Conservation (phyloP, 1,140 invertebrate genomes). For the Protaetia brevitarsis region DNA sequence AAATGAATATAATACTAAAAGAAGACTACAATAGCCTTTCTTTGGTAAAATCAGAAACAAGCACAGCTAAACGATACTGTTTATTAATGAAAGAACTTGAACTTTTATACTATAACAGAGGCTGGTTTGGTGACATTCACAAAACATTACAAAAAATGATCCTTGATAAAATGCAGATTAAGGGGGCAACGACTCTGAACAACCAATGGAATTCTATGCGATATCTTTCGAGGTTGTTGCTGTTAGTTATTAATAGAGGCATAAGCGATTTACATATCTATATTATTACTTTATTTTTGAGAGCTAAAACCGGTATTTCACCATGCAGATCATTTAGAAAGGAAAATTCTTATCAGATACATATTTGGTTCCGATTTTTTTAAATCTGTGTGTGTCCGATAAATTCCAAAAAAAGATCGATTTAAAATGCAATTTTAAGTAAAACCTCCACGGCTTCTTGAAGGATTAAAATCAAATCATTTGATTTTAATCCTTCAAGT, state of each 20-base stretch:
- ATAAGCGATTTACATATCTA: no score
- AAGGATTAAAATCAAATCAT: no score
- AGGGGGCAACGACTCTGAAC: neutral
- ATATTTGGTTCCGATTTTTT: no score
- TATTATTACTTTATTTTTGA: neutral
- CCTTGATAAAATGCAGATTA: constrained; percentile 13
- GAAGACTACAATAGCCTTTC: neutral
- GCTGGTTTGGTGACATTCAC: neutral
- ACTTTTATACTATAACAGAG: neutral
- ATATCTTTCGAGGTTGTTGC: neutral
- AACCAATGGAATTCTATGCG: neutral
- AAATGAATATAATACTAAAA: neutral
- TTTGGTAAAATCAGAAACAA: neutral
- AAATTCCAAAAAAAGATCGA: no score
- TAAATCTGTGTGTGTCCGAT: no score
- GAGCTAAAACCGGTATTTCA: neutral
- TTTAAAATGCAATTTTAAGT: no score
- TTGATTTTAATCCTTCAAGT: no score
- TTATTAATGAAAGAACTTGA: neutral
- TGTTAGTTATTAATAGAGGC: no score
- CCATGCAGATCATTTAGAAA: neutral
- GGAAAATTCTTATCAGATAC: neutral
- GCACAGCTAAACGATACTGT: neutral
- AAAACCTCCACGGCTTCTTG: no score
- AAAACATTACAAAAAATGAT: neutral